Base-by-base conservation (phyloP, 2,797 vertebrate species). In the Hydrocynus forskahlii region DNA sequence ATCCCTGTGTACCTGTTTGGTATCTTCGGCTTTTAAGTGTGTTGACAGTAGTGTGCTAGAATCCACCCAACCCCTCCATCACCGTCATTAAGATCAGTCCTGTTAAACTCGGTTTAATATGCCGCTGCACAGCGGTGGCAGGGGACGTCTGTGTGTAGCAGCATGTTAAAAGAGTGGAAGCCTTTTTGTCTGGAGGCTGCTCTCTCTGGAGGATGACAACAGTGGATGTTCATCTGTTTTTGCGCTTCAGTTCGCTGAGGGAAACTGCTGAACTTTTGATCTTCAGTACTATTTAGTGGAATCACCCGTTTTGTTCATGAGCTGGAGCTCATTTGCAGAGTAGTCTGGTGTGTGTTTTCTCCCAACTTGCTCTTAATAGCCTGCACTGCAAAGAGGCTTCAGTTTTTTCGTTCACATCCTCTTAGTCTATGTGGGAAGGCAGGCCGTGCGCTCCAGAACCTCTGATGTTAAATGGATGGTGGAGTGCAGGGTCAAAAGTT, bases 161-260 rank as follows among this genome's bases (percentile, higher is more conserved):
- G 52, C n/a, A 55, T 57, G 71, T n/a, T 87, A 86, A 89, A 86
- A 86, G 83, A 85, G 83, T 82, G 83, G 80, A 87, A 89, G 78
- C 76, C 88, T 89, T 89, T 91, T 90, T 83, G 60, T 72, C 59
- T 77, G 62, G 66, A 90, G 88, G 91, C 86, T 76, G 29, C 84
- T 87, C 86, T 91, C 89, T 88, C 89, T 81, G 25, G 84, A 88
- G 91, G 88, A 87, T 83, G 77, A 82, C 81, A 29, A 35, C 68
- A 79, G 90, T 90, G 89, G 87, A 89, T 86, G 86, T 92, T 88
- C 84, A 66, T 89, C 90, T 91, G 87, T 92, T 86, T 91, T 89
- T 90, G 85, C 89, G 85, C 82, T 88, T 75, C 82, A 60, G 63
- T 67, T 75, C 17, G 45, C 8, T 75, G 71, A 59, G 35, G 71